These are phyloP conservation scores for Labeo catla DNA, from an alignment of 2,113 vertebrate genomes.

Conservation along the genomic window DNA sequence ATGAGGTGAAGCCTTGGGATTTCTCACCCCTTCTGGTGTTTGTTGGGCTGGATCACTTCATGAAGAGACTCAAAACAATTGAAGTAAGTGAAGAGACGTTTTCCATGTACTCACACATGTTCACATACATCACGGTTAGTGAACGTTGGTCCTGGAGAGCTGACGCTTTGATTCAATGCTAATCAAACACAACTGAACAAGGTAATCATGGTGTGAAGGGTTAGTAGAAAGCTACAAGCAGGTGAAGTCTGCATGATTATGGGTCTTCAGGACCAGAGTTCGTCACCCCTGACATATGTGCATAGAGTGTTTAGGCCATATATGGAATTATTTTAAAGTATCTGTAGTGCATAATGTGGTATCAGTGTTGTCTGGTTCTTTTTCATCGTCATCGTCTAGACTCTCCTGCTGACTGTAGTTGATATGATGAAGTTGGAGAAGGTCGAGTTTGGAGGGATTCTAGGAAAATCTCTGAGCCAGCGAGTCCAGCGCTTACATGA, in stretches of 20 bases:
- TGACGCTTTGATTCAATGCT: no score
- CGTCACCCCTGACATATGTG: no score
- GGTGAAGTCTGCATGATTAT: no score
- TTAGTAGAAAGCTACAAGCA: no score
- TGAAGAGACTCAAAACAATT: slow-evolving; percentile 75
- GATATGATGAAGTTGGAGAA: slow-evolving; percentile 89
- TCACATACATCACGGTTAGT: background rate
- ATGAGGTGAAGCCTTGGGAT: slow-evolving; percentile 79
- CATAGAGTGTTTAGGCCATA: background rate
- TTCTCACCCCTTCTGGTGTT: slow-evolving; percentile 83
- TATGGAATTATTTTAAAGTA: background rate
- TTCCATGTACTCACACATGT: background rate
- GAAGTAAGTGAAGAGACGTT: slow-evolving; percentile 74
- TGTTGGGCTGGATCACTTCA: slow-evolving; percentile 78
- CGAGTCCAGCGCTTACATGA: slow-evolving; percentile 79
- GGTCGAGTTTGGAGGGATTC: slow-evolving; percentile 85
- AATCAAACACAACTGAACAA: no score
- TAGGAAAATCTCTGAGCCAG: slow-evolving; percentile 81
- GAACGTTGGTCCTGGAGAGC: no score
- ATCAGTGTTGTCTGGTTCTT: background rate
- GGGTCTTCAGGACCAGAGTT: no score
- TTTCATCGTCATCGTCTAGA: slow-evolving; percentile 67
- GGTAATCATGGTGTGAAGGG: no score
- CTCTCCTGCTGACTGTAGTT: slow-evolving; percentile 79
- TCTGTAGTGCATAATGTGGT: background rate